Base-by-base conservation (phyloP, 2,797 vertebrate species). In the Leptodactylus fallax region DNA sequence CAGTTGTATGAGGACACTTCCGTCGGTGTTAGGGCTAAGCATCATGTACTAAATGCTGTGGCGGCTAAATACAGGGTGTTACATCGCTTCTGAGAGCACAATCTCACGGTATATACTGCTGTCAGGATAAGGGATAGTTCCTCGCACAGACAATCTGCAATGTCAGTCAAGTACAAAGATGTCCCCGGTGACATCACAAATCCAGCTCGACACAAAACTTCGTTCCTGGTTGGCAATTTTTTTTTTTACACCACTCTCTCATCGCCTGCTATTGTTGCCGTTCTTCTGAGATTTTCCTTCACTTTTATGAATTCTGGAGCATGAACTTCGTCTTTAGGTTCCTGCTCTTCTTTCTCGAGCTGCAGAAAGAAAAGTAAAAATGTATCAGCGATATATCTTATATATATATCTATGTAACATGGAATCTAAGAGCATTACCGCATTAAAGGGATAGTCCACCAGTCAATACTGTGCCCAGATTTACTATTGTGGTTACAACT, bases 271-370 rank as follows among this genome's bases (percentile, higher is more conserved):
- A 95, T 92, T 0, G 94, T 92, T 0, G 97, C 94, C 0, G 97
- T 99, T 91, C 97, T 95, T 88, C 97, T 96, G 87, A 99, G 94
- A 80, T 98, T 99, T 88, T 99, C 97, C 91, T 97, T 97, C 78
- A 99, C 98, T 94, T 97, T 99, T 81, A 99, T 94, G 63, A 99
- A 99, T 91, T 99, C 98, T 0, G 97, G 98, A 53, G 97, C 96
- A 1, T 92, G 96, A 19, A 95, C 93, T 78, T 95, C 94, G 11
- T 96, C 93, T 89, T 96, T 91, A 74, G 93, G 85, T 63, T 85
- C 94, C 88, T 96, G 92, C 23, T 92, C 92, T 60, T 95, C 94
- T 87, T 93, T 95, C 87, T 97, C 97, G 91, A 97, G 45, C 97
- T 98, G 91, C 90, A 92, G 47, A 90, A 56, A 85, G 4, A 36